Conservation (phyloP, 2,113 vertebrate species). For the Python bivittatus region DNA sequence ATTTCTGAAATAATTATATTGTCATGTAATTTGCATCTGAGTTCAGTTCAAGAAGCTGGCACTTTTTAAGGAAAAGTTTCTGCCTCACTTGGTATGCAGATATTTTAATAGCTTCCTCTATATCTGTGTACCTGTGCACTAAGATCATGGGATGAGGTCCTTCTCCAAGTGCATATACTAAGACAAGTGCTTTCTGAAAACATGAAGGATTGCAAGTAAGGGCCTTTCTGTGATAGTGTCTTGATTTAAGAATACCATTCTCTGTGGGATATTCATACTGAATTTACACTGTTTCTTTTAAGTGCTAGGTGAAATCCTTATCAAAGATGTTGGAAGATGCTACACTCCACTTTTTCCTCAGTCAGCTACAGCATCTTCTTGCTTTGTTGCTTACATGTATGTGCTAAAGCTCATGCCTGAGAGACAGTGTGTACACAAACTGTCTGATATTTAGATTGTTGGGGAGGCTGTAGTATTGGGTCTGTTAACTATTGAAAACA, state of each 20-base stretch:
- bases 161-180: too few species aligned
- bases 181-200: too few species aligned
- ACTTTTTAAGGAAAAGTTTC: not conserved
- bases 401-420: not conserved
- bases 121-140: too few species aligned
- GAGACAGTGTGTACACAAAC: not conserved
- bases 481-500: not conserved
- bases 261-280: not conserved
- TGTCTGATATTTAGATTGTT: not conserved
- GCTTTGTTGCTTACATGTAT: not conserved
- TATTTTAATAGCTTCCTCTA: too few species aligned
- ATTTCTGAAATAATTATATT: not conserved
- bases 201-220: not conserved
- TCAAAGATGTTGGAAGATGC: not conserved
- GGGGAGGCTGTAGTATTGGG: not conserved
- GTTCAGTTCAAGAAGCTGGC: not conserved
- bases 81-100: too few species aligned
- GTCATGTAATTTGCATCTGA: not conserved
- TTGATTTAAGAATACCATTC: not conserved
- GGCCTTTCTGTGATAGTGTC: not conserved
- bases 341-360: not conserved
- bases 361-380: not conserved
- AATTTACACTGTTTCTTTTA: not conserved
- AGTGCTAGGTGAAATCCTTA: not conserved
- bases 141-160: too few species aligned